Base-by-base conservation (phyloP, 2,113 vertebrate genomes). In the Aramus guarauna region DNA sequence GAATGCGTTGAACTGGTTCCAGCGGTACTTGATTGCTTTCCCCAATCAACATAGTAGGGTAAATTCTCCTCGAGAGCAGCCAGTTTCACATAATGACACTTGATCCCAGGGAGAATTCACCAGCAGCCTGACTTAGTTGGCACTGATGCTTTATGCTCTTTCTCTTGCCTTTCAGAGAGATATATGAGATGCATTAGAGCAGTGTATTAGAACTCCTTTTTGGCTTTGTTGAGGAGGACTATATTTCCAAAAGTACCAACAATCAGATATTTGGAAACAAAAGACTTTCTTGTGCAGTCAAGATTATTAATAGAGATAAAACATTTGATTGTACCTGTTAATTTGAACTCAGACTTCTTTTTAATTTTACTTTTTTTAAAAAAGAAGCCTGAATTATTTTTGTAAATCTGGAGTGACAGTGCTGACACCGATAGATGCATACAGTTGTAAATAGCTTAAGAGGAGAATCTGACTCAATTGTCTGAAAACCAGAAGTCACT, bases 71-170 rank as follows among this genome's bases (percentile, higher is more conserved):
- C 71, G 0, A 95, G 93, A 97, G 89, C 95, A 94, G 93, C 87
- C 90, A 96, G 95, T 94, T 97, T 97, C 95, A 88, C 93, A 96
- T 95, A 96, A 97, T 97, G 97, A 94, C 94, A 95, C 94, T 96
- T 95, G 96, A 97, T 97, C 94, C 89, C 87, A 66, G 62, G 85
- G 81, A 96, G 91, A 97, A 95, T 96, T 97, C 95, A 94, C 86
- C 96, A 88, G 91, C 27, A 1, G 64, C 74, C 90, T 97, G 96
- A 89, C 97, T 97, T 94, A 94, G 66, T 67, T 92, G 94, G 96
- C 89, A 14, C 81, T 71, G 90, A 73, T 85, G 91, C 77, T 95
- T 93, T 88, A 73, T 2, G 0, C 77, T 94, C 91, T 92, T 96
- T 97, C 80, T 96, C 77, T 95, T 85, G 91, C 94, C 71, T 75